Conservation (phyloP, 2,888 invertebrate species). For the Hypsopygia costalis region DNA sequence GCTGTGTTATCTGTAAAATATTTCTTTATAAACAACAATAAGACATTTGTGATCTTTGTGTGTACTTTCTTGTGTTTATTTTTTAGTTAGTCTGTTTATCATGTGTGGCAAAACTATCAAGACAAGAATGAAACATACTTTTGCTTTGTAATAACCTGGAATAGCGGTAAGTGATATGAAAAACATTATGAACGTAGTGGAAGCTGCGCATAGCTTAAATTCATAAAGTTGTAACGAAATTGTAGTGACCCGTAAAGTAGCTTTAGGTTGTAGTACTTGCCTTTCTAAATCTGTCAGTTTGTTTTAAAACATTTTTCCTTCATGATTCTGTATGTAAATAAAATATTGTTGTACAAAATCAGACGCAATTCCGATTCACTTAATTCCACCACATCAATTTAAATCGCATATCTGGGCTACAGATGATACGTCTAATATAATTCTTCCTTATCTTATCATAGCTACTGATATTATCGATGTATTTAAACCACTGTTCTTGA, state of each 20-base stretch:
- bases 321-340: background rate
- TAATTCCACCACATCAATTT: background rate
- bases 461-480: background rate
- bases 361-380: too few relatives aligned
- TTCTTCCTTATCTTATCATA: background rate
- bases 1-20: conserved; percentile 49
- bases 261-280: conserved; percentile 35
- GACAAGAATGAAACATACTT: conserved; percentile 73
- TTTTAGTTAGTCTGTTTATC: conserved; percentile 40
- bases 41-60: conserved; percentile 19
- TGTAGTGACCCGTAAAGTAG: conserved; percentile 31
- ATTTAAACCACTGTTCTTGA: background rate
- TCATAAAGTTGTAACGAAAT: conserved; percentile 19
- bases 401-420: background rate
- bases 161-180: conserved; percentile 59
- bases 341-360: background rate
- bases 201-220: conserved; percentile 26
- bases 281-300: conserved; percentile 64
- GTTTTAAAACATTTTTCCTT: conserved; percentile 33
- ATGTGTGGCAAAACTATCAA: conserved; percentile 71
- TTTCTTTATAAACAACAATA: conserved; percentile 31
- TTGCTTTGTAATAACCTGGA: conserved; percentile 55
- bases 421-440: background rate
- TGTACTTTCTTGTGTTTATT: conserved; percentile 23
- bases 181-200: conserved; percentile 30